Percentiles rank a stretch among this genome's conserved stretches.
Evolutionary conservation across 2,113 vertebrate genomes (phyloP).

Genomic region (Odobenus rosmarus): DNA sequence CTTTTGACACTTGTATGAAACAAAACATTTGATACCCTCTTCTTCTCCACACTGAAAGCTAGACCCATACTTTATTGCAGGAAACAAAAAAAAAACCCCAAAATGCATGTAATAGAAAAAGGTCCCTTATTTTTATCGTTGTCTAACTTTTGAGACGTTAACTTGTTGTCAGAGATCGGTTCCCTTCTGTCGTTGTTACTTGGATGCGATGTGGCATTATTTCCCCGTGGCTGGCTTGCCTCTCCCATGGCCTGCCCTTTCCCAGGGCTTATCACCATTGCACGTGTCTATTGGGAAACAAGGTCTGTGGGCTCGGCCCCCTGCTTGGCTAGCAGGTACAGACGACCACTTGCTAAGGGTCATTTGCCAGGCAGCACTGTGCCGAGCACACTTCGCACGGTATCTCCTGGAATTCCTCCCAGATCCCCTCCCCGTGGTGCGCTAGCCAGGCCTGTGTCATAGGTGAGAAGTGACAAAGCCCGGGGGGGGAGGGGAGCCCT

Average conservation of each 20-base stretch:
- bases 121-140: not conserved
- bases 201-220: rapidly evolving
- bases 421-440: not conserved
- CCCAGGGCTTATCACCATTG: not conserved
- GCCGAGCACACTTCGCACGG: not conserved
- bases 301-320: not conserved
- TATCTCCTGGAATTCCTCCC: not conserved
- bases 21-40: not conserved
- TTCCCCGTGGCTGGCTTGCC: not conserved
- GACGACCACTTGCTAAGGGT: not conserved
- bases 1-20: not conserved
- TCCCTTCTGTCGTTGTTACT: not conserved
- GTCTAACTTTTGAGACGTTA: not conserved
- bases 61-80: not conserved
- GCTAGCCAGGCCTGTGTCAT: not conserved
- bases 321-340: not conserved
- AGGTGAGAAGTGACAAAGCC: not conserved
- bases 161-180: not conserved
- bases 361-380: not conserved
- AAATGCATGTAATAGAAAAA: not conserved
- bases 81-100: not conserved
- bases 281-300: not conserved
- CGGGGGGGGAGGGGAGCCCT: not conserved
- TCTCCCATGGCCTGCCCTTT: not conserved
- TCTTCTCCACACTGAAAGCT: not conserved